Percentiles rank a stretch among this genome's conserved stretches.
These are phyloP conservation scores for Altica lythri DNA, from an alignment of 2,888 invertebrate species.

Conservation along the genomic window DNA sequence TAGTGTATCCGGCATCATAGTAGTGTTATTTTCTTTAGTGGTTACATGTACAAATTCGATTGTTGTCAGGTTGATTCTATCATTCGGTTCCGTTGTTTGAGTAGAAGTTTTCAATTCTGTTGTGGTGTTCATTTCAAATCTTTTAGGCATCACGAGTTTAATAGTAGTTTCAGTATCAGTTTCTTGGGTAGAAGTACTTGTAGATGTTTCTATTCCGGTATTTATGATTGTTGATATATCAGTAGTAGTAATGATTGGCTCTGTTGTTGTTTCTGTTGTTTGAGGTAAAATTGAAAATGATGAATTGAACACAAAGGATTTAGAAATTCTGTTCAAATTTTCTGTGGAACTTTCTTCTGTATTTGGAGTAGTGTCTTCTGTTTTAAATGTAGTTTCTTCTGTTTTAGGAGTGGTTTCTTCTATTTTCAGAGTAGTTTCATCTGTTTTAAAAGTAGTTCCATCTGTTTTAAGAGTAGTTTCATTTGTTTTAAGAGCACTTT, in stretches of 20 bases:
- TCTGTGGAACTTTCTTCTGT: constrained; percentile 25
- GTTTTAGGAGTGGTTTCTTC: constrained; percentile 29
- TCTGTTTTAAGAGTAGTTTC: constrained; percentile 1
- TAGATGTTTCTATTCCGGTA: constrained; percentile 13
- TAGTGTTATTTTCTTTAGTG: constrained; percentile 47
- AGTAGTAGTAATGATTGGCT: constrained; percentile 29
- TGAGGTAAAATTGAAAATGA: constrained; percentile 19
- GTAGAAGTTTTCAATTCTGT: constrained; percentile 23
- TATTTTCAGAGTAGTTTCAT: constrained; percentile 45
- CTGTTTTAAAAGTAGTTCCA: constrained; percentile 42
- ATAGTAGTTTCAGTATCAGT: constrained; percentile 5
- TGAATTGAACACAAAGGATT: constrained; percentile 27
- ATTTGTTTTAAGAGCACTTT: background rate
- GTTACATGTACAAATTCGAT: constrained; percentile 38
- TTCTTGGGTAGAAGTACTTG: constrained; percentile 21
- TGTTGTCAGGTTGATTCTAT: constrained; percentile 17
- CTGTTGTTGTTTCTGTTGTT: constrained; percentile 1
- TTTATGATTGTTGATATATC: constrained; percentile 31
- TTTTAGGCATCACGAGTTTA: background rate
- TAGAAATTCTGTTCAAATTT: constrained; percentile 30
- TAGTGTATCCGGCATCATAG: constrained; percentile 48
- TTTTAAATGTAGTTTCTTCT: constrained; percentile 23
- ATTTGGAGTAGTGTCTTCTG: constrained; percentile 19
- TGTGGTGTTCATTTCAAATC: background rate
- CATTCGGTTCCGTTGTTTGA: constrained; percentile 13